phyloP scores from a whole-genome alignment of 2,113 vertebrate species.

The Syrrhaptes paradoxus region DNA sequence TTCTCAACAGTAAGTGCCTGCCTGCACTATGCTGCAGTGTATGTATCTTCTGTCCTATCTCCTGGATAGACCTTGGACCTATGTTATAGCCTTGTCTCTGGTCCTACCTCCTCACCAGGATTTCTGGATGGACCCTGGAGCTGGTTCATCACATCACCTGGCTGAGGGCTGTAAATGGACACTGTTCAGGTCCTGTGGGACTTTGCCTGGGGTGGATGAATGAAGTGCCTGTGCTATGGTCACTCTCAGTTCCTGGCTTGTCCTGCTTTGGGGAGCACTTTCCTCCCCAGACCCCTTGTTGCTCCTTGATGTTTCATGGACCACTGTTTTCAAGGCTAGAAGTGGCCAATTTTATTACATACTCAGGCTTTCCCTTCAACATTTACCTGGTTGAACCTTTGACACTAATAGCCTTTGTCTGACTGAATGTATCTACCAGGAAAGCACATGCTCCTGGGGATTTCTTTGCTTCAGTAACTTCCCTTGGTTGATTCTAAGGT shows the following conservation, averaged over 20 bases:
- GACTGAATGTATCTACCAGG: neutral
- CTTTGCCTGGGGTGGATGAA: neutral
- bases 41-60: neutral
- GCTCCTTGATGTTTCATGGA: neutral
- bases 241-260: neutral
- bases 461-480: neutral
- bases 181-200: neutral
- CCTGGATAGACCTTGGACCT: neutral
- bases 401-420: neutral
- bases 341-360: neutral
- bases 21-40: neutral
- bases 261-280: neutral
- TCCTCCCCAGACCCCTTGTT: neutral
- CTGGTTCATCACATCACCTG: neutral
- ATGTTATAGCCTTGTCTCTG: neutral
- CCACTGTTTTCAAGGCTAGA: neutral
- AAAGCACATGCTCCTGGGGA: neutral
- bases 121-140: neutral
- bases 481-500: neutral
- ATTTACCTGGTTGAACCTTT: neutral
- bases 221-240: neutral
- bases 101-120: neutral
- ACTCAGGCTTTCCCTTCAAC: neutral
- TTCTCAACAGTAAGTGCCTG: neutral
- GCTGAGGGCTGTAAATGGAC: neutral